Base-by-base conservation (phyloP, 2,113 vertebrate species). In the Chroicocephalus ridibundus region DNA sequence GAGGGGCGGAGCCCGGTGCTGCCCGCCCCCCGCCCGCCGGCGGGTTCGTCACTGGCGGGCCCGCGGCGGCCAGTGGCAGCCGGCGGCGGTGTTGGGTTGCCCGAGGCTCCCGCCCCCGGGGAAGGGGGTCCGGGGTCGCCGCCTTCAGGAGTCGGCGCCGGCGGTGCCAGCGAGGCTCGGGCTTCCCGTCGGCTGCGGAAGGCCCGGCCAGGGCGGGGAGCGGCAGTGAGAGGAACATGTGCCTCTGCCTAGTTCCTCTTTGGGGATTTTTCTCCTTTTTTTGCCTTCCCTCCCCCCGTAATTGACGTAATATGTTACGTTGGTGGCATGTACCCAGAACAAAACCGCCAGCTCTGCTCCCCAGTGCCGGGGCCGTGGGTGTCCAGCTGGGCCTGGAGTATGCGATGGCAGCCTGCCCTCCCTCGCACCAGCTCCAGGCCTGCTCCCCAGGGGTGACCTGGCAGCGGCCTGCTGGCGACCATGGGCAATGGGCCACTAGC, bases 401-500 rank as follows among this genome's bases (percentile, higher is more conserved):
- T 44, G 32, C 2, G 3, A 2, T 4, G 61, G 27, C 46, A 13
- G 38, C 32, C 36, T 8, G 5, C 19, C 3, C 5, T 15, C 8
- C 22, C 36, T 14, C 9, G 6, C 32, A 5, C 11, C 11, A 3
- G 8, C 15, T 5, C 15, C 3, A 4, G 12, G 1, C 0, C 51
- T 8, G 46, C 32, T 11, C 5, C 16, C 10, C 36, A 25, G 5
- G 25, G n/a, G 15, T 32, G 4, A 38, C 20, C 32, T 12, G 32
- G 49, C 11, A 2, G 22, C 1, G 9, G 27, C 36, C 10, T 49
- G 62, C 18, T 44, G 8, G 13, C 2, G 2, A 6, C 17, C 1
- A 4, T 2, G 7, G 7, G 6, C n/a, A 1, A 4, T 1, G 1
- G 15, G 46, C 16, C 27, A 0, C 7, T 0, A 32, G 29, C 6